Base-by-base conservation (phyloP, 2,888 invertebrate genomes). In the Unio delphinus region DNA sequence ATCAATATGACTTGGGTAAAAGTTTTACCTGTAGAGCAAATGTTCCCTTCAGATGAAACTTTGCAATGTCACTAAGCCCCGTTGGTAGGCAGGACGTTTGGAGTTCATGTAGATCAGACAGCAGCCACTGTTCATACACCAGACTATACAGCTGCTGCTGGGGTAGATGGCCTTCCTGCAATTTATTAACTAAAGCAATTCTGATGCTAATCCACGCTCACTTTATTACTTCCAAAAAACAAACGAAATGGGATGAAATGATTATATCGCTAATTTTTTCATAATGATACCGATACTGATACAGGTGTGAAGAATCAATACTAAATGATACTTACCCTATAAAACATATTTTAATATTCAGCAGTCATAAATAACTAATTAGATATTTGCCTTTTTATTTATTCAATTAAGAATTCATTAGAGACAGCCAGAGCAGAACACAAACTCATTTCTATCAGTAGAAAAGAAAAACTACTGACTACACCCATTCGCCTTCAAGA, bases 41-140 rank as follows among this genome's bases (percentile, higher is more conserved):
- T 26, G 68, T 68, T 57, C 87, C 87, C 60, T 69, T 74, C 1
- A 89, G 79, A n/a, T 81, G 67, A 55, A 66, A 74, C 70, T 85
- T 87, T 0, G 70, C 66, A 0, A 73, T 68, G 15, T 68, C 65
- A 4, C 67, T 45, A 4, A 86, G 30, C 11, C 78, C 75, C 23
- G 61, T 66, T 54, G 89, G 89, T 8, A 88, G 80, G 71, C 83
- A 85, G 2, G 72, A 67, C 4, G 80, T 79, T 30, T 80, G 83
- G 8, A 89, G 79, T 61, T 88, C 87, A 63, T 80, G 76, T 26
- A 89, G 80, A 70, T 89, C 89, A 45, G 86, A 75, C 45, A 85
- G 68, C 61, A 89, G 67, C 88, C 88, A 89, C 67, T 89, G 89
- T 67, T 88, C 86, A 81, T 84, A 87, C 30, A 89, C 88, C 62